These are phyloP conservation scores for Orgyia antiqua DNA, from an alignment of 2,888 invertebrate species.

Conservation along the genomic window DNA sequence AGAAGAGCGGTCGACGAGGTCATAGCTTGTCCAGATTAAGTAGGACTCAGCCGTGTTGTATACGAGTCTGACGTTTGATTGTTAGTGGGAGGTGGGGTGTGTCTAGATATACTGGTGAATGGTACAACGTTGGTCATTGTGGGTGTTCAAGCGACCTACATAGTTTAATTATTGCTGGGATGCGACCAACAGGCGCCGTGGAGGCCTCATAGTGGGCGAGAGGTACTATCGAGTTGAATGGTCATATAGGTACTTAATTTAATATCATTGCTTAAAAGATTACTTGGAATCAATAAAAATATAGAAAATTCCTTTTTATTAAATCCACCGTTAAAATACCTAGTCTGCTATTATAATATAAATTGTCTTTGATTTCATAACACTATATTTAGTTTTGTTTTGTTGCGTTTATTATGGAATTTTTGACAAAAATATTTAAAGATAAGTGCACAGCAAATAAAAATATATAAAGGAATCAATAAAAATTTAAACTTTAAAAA, in stretches of 20 bases:
- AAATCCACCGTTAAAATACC: no score
- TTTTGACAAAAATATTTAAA: no score
- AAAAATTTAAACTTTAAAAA: no score
- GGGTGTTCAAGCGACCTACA: conserved; percentile 71
- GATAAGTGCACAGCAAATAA: no score
- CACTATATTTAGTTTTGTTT: no score
- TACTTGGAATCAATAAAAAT: background rate
- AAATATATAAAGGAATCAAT: no score
- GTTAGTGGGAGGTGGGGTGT: conserved; percentile 43
- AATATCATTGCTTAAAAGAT: background rate
- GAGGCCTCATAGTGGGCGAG: conserved; percentile 56
- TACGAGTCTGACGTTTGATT: conserved; percentile 32
- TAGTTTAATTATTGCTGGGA: conserved; percentile 70
- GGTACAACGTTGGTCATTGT: conserved; percentile 55
- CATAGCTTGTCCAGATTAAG: conserved; percentile 37
- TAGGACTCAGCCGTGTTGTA: conserved; percentile 35
- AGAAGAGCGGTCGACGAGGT: conserved; percentile 52
- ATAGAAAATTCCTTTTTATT: no score
- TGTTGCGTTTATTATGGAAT: no score
- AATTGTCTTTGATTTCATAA: no score
- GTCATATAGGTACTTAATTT: conserved; percentile 7
- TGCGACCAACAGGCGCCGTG: conserved; percentile 67
- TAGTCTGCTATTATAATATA: no score
- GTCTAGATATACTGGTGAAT: conserved; percentile 37
- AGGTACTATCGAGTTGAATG: conserved; percentile 40